Base-by-base conservation (phyloP, 30 jellyfish, hydroid and myxozoan genomes). In the Sanderia malayensis region DNA sequence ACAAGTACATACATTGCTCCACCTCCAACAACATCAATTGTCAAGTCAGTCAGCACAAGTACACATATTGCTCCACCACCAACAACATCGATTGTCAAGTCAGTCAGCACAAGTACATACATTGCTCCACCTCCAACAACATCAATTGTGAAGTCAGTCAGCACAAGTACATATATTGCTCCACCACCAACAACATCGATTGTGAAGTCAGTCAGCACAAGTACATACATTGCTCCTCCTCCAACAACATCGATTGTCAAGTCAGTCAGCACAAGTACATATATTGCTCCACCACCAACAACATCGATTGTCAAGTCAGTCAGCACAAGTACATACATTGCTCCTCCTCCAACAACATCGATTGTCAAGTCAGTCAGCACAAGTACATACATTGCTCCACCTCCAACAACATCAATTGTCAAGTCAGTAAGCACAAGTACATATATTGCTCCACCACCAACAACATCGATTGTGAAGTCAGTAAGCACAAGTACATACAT, bases 261-360 rank as follows among this genome's bases (percentile, higher is more conserved):
- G 13, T 24, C 31, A 55, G 67, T 55, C 67, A 55, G 27, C 83
- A 37, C 52, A 37, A 37, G 52, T 13, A 4, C 52, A 37, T 37
- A 37, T 37, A 13, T 37, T 37, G 52, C 52, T 37, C 52, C 52
- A 37, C 52, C 52, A 37, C 52, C 52, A 37, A 37, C 52, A 37
- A 37, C 52, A 37, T 37, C 52, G 13, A 37, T 37, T 37, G 52
- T 37, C 10, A 37, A 6, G 13, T 37, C 52, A 37, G 52, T 37
- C 52, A 37, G 52, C 52, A 37, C 52, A 37, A 37, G 52, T 13
- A 4, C 52, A 37, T 37, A 37, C 13, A 13, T 37, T 37, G 52
- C 52, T 37, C 52, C 52, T 4, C 52, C 52, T 4, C 52, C 52
- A 37, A 37, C 52, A 37, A 37, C 52, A 37, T 37, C 52, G 13